These are phyloP conservation scores for Drosophila sproati DNA, from an alignment of 1,140 invertebrate genomes.

Conservation along the genomic window DNA sequence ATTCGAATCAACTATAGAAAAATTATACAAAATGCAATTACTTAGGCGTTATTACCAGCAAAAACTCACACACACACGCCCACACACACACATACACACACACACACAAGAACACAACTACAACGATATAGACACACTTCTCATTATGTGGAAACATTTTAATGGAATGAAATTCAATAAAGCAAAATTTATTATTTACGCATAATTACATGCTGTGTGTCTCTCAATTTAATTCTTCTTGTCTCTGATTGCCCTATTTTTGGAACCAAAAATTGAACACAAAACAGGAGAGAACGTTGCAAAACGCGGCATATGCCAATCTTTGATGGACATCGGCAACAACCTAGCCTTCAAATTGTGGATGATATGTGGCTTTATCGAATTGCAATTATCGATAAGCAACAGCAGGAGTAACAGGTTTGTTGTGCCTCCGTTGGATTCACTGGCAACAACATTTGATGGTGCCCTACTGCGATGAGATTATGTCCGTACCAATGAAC, in stretches of 20 bases:
- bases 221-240: not conserved
- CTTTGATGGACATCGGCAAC: no score
- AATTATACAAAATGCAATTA: slow-evolving; percentile 1
- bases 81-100: slow-evolving; percentile 14
- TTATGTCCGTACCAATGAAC: slow-evolving; percentile 95
- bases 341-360: no score
- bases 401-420: slow-evolving; percentile 97
- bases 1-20: slow-evolving; percentile 1
- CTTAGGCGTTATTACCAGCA: slow-evolving; percentile 2
- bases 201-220: slow-evolving; percentile 34
- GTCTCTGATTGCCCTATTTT: not conserved
- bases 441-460: slow-evolving; percentile 93
- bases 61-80: slow-evolving; percentile 8
- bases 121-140: slow-evolving; percentile 37
- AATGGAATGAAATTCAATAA: slow-evolving; percentile 79
- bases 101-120: slow-evolving; percentile 13
- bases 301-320: no score
- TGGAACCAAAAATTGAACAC: no score
- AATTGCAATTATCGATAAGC: slow-evolving; percentile 86
- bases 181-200: slow-evolving; percentile 77
- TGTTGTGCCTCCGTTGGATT: slow-evolving; percentile 97
- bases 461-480: slow-evolving; percentile 97
- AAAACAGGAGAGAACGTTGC: no score
- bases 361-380: no score
- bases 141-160: slow-evolving; percentile 70